These are phyloP conservation scores for Macaria liturata DNA, from an alignment of 2,888 invertebrate species.

Conservation along the genomic window DNA sequence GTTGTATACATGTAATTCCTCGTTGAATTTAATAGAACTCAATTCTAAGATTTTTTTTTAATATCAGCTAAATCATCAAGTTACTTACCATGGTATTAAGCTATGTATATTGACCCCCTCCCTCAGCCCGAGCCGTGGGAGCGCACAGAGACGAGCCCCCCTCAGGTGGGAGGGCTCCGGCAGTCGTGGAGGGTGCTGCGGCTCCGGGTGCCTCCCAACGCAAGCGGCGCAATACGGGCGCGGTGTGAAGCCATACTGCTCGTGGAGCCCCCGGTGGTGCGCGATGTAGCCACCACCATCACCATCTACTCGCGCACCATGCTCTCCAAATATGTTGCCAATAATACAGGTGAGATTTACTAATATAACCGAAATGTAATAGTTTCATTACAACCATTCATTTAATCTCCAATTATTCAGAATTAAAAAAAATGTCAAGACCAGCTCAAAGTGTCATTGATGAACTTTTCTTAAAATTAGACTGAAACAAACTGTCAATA, in stretches of 20 bases:
- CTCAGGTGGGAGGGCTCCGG: conserved; percentile 64
- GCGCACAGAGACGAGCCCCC: conserved; percentile 61
- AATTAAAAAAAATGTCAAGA: no score
- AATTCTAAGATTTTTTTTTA: no score
- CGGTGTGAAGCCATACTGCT: conserved; percentile 67
- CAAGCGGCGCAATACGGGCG: conserved; percentile 67
- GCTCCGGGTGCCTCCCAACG: conserved; percentile 60
- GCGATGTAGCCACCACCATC: conserved; percentile 59
- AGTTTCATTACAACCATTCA: no score
- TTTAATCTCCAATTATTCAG: no score
- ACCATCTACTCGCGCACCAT: conserved; percentile 71
- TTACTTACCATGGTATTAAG: no score
- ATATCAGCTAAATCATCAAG: no score
- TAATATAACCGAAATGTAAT: neutral
- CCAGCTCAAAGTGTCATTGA: no score
- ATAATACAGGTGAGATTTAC: conserved; percentile 58
- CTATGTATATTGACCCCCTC: no score
- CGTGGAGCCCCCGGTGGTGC: conserved; percentile 69
- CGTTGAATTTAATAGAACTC: no score
- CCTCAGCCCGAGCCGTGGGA: conserved; percentile 70
- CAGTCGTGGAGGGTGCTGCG: conserved; percentile 69
- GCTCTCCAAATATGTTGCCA: conserved; percentile 74
- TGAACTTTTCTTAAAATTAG: no score
- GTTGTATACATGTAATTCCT: no score
- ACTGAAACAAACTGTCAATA: no score